phyloP scores from a whole-genome alignment of 2,113 vertebrate species.

The Rhagologus leucostigma region DNA sequence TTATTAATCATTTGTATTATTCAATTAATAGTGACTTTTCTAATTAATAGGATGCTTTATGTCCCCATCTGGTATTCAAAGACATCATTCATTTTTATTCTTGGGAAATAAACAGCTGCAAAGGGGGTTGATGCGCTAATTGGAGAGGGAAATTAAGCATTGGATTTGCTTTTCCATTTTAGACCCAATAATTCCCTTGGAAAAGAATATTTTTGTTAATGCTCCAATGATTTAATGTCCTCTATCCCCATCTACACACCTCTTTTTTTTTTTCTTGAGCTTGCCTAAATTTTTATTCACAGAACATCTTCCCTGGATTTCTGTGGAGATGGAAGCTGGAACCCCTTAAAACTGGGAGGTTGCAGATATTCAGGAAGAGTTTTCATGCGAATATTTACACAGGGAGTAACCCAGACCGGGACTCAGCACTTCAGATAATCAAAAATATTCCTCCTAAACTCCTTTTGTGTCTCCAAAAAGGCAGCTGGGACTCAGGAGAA shows the following conservation, averaged over 20 bases:
- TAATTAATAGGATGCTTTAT: neutral
- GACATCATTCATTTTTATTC: neutral
- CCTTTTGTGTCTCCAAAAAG: neutral
- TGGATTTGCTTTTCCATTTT: neutral
- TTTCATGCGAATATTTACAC: neutral
- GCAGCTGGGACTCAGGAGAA: neutral
- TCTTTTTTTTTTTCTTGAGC: neutral
- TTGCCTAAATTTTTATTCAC: neutral
- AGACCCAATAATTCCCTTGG: neutral
- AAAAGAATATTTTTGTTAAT: neutral
- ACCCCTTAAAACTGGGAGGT: neutral
- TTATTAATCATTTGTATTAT: neutral
- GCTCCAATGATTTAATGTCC: neutral
- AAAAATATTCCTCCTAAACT: neutral
- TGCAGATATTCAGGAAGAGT: neutral
- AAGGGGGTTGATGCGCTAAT: neutral
- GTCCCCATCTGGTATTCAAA: neutral
- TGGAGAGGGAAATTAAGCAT: neutral
- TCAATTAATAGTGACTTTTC: neutral
- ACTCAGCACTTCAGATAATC: neutral
- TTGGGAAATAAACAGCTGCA: neutral
- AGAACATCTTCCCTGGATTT: neutral
- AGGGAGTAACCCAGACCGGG: neutral
- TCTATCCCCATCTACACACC: neutral
- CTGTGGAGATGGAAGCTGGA: neutral